phyloP scores from a whole-genome alignment of 2,797 vertebrate genomes.

The Salmo trutta region DNA sequence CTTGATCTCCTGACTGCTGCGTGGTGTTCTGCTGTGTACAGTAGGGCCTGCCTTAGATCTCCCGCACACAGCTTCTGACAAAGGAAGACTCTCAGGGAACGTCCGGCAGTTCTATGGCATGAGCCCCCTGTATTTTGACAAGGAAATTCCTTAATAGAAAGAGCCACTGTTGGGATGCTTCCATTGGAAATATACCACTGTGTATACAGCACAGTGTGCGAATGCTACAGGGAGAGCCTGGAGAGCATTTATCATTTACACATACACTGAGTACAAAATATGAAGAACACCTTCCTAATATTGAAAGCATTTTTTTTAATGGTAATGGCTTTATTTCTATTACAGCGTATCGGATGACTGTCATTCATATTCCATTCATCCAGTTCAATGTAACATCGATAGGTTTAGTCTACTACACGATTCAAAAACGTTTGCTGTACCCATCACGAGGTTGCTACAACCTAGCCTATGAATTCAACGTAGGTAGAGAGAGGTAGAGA shows the following conservation, averaged over 20 bases:
- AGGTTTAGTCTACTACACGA: too few relatives aligned
- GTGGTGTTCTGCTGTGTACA: conserved; percentile 5
- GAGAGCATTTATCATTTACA: conserved; percentile 38
- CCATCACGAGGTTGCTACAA: too few relatives aligned
- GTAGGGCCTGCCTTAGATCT: conserved; percentile 53
- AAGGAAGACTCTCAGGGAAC: conserved; percentile 65
- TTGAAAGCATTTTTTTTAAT: too few relatives aligned
- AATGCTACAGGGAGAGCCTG: conserved; percentile 24
- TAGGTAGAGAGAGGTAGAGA: too few relatives aligned
- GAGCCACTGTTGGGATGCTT: conserved; percentile 58
- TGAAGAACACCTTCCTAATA: too few relatives aligned
- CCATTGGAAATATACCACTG: conserved; percentile 56
- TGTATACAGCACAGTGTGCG: conserved; percentile 40
- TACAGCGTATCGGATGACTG: too few relatives aligned
- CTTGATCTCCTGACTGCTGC: conserved; percentile 38
- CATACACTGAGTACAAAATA: background rate
- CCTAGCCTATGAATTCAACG: too few relatives aligned
- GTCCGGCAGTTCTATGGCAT: conserved; percentile 71
- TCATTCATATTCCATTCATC: too few relatives aligned
- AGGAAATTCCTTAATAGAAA: conserved; percentile 64
- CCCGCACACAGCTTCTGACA: conserved; percentile 52
- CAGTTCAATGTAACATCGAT: too few relatives aligned
- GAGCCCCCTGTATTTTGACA: conserved; percentile 72
- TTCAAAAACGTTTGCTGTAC: too few relatives aligned
- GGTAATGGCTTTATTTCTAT: too few relatives aligned